Evolutionary conservation across 2,888 invertebrate genomes (phyloP).

Genomic region (Yponomeuta cagnagella): DNA sequence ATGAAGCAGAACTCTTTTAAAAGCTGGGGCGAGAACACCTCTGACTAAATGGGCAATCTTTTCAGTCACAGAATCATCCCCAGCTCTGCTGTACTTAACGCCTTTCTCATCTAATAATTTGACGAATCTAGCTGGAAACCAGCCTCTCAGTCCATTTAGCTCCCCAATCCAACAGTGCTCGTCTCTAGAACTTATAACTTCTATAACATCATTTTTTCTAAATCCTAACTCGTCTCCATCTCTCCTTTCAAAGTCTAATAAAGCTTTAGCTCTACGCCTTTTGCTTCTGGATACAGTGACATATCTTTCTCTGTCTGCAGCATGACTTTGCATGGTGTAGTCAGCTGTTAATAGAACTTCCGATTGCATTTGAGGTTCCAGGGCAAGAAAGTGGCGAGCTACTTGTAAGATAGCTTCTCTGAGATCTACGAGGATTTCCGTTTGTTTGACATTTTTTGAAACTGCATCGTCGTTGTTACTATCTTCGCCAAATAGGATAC

Average conservation of each 20-base stretch:
- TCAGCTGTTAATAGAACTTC: conserved; percentile 91
- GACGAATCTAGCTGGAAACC: conserved; percentile 98
- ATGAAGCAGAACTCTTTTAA: conserved; percentile 95
- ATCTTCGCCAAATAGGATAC: conserved; percentile 89
- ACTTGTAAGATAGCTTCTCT: conserved; percentile 95
- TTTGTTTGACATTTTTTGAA: conserved; percentile 98
- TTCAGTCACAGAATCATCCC: conserved; percentile 98
- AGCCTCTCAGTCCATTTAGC: conserved; percentile 94
- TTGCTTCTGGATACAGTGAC: conserved; percentile 93
- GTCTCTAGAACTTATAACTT: conserved; percentile 96
- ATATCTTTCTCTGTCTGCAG: conserved; percentile 94
- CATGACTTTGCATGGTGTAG: conserved; percentile 96
- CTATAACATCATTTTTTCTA: conserved; percentile 98
- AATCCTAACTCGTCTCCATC: conserved; percentile 99
- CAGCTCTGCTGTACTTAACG: conserved; percentile 88
- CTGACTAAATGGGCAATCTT: conserved; percentile 97
- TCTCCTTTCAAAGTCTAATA: conserved; percentile 97
- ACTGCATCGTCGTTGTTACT: conserved; percentile 87
- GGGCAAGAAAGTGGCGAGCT: conserved; percentile 94
- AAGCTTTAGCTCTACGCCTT: conserved; percentile 93
- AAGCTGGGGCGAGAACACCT: conserved; percentile 93
- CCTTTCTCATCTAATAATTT: conserved; percentile 92
- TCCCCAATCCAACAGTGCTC: conserved; percentile 99
- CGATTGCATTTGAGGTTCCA: conserved; percentile 89
- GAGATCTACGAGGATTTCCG: conserved; percentile 98